Evolutionary conservation across 2,113 vertebrate genomes (phyloP), one percentile per base, ranked within the genome.

Genomic region (Scomber scombrus): DNA sequence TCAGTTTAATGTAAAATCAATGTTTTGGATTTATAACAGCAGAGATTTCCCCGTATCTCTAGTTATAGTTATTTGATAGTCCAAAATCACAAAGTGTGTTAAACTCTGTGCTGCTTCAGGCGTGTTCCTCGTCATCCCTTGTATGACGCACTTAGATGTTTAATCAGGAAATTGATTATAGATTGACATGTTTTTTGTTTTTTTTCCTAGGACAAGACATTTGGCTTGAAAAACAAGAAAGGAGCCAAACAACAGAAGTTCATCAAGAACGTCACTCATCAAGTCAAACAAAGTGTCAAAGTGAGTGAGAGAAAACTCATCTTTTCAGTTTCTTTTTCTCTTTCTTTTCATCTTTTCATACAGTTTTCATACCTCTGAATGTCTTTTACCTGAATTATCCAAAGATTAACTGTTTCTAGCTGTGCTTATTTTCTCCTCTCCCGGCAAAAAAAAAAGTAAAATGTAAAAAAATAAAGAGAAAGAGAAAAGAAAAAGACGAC

Each of bases 191-290:
- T 50, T 3, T 60, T 49, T 11, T 29, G 6, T 2, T 16, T 60
- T 26, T 50, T 18, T 23, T 54, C 84, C 40, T 73, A 99, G 98
- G 98, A 99, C 78, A 99, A 99, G 93, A 99, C 98, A 15, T 99
- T 99, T 88, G 98, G 98, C 18, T 91, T 99, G 45, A 99, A 99
- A 92, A 99, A 99, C 91, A 99, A 99, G 80, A 99, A 99, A 88
- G 98, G 98, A 71, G 98, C 97, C 83, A 99, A 99, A 81, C 98
- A 99, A 82, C 98, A 99, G 90, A 99, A 99, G 82, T 99, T 96
- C 85, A 99, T 99, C 90, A 99, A 99, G 85, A 97, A 97, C 67
- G 98, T 99, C 3, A 97, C 97, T 58, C 97, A 99, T 63, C 98
- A 99, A 90, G 98, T 99, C 69, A 99, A 99, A 73, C 97, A 97